Evolutionary conservation across 2,888 invertebrate genomes (phyloP), one percentile per base, ranked within the genome.

Genomic region (Prenolepis imparis): DNA sequence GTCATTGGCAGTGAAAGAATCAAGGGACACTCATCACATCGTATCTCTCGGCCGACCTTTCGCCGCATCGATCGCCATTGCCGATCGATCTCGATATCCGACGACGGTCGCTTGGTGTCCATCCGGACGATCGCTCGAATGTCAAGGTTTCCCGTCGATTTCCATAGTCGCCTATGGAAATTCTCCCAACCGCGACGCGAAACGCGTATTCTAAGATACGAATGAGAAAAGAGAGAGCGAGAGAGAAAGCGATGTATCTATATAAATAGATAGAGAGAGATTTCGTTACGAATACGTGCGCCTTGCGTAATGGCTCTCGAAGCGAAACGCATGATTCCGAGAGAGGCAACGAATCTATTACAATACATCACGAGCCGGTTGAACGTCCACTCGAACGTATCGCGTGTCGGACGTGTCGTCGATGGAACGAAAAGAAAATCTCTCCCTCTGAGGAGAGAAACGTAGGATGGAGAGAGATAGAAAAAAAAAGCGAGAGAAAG

Each of bases 131-230:
- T 73, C 84, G 82, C 84, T 86, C 90, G 91, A 91, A 91, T 91
- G 92, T 92, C 91, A 92, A 92, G 92, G 90, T 90, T 91, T 87
- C 85, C 84, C 67, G 24, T 74, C 73, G 52, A 90, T 89, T 89
- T 89, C 86, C 89, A 90, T 89, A 87, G 83, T 82, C 84, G 77
- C 83, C 85, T 86, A 89, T 90, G 88, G 90, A 90, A 90, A 90
- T 89, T 90, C 80, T 82, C 74, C 74, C 84, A 86, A 84, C 85
- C 83, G 84, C 87, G 86, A 83, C 81, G 77, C 83, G 70, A 78
- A 74, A 64, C 82, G 24, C 78, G 55, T 74, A 77, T 67, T 74
- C 66, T 57, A 67, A 57, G 67, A 81, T 48, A 57, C 63, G n/a
- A 41, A 44, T 66, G 32, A 66, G 64, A 32, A 24, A 41, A 44